phyloP scores from a whole-genome alignment of 2,113 vertebrate genomes.

The Scomber colias region DNA sequence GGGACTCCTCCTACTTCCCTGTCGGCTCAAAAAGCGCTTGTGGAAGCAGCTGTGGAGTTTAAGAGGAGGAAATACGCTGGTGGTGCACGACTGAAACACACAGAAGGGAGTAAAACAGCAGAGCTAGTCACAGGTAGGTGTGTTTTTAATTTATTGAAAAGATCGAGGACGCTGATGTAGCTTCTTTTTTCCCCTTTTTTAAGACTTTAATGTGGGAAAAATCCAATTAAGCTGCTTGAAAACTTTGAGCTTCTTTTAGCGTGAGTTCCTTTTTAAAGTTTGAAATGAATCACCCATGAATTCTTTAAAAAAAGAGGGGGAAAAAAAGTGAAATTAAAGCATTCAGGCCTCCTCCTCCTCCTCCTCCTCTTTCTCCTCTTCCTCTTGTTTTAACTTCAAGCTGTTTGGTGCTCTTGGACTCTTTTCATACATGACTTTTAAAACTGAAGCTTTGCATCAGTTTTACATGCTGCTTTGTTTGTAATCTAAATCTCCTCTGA shows the following conservation, averaged over 20 bases:
- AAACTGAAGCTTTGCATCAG: constrained; percentile 15
- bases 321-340: not conserved
- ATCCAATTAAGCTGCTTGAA: not conserved
- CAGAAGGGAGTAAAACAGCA: constrained; percentile 3
- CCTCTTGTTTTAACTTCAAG: no score
- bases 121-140: constrained; percentile 49
- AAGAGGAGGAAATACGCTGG: constrained; percentile 20
- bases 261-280: not conserved
- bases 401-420: no score
- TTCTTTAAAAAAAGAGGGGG: no score
- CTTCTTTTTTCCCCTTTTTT: not conserved
- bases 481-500: constrained; percentile 13
- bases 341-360: no score
- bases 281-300: not conserved
- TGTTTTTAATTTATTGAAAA: not conserved
- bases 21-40: constrained; percentile 33
- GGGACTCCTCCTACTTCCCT: constrained; percentile 54
- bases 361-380: no score
- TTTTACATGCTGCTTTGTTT: constrained; percentile 69
- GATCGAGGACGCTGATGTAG: not conserved
- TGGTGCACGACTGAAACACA: not conserved
- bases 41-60: constrained; percentile 32
- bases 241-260: not conserved
- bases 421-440: not conserved
- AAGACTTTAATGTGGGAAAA: not conserved